Conservation (phyloP, 2,113 vertebrate species). For the Cynoglossus semilaevis region DNA sequence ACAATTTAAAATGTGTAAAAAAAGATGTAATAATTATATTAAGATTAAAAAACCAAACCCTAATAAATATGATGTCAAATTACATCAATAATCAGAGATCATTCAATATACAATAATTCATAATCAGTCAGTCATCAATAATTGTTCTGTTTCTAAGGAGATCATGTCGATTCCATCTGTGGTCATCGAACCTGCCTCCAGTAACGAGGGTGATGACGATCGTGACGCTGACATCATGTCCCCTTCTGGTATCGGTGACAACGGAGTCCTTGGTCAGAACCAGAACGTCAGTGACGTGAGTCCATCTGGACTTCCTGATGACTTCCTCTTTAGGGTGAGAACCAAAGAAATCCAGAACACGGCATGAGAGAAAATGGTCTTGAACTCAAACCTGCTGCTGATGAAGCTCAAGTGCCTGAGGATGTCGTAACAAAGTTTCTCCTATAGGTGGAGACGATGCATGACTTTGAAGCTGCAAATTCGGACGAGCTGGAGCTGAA, state of each 20-base stretch:
- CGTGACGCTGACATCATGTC: constrained; percentile 73
- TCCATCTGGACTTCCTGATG: constrained; percentile 71
- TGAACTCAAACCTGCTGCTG: too few species aligned
- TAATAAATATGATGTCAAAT: too few species aligned
- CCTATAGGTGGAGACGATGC: constrained; percentile 87
- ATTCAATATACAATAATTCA: too few species aligned
- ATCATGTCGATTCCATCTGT: constrained; percentile 89
- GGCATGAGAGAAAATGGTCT: too few species aligned
- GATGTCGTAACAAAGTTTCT: not conserved
- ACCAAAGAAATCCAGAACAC: not conserved
- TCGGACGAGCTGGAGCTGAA: constrained; percentile 89
- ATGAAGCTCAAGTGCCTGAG: too few species aligned
- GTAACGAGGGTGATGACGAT: constrained; percentile 90
- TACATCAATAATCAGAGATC: too few species aligned
- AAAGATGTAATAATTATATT: too few species aligned
- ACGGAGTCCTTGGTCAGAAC: constrained; percentile 44
- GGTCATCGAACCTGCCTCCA: constrained; percentile 93
- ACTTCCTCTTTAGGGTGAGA: constrained; percentile 88
- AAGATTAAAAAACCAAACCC: too few species aligned
- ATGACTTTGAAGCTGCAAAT: constrained; percentile 95
- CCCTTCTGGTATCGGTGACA: constrained; percentile 62
- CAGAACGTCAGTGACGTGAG: constrained; percentile 54
- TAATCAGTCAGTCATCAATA: too few species aligned
- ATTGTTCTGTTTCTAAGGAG: constrained; percentile 69
- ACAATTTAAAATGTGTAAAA: too few species aligned